These are phyloP conservation scores for Vulpes ferrilata DNA, from an alignment of 2,113 vertebrate genomes.

Conservation along the genomic window DNA sequence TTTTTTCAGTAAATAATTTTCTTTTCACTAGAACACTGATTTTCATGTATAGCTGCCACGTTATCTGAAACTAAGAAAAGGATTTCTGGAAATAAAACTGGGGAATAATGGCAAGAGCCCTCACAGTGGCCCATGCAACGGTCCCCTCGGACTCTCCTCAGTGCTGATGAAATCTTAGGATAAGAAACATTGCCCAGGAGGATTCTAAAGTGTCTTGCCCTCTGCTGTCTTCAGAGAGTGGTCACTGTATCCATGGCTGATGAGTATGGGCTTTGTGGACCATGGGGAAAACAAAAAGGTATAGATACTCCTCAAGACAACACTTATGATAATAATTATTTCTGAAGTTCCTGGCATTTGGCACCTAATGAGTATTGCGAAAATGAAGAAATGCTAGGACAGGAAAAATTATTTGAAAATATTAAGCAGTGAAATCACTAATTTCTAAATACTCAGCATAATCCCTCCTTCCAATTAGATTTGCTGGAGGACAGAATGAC, in stretches of 20 bases:
- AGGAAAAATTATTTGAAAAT: constrained; percentile 53
- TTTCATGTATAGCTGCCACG: neutral
- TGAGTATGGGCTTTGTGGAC: neutral
- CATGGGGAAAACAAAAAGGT: neutral
- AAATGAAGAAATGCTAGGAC: neutral
- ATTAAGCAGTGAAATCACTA: constrained; percentile 16
- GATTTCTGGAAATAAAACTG: neutral
- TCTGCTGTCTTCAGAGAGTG: neutral
- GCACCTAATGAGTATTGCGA: neutral
- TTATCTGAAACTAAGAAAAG: no score
- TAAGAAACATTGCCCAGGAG: neutral
- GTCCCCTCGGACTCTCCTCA: neutral
- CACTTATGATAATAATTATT: neutral
- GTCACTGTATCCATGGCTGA: neutral
- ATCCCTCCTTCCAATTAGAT: neutral
- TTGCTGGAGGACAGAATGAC: neutral
- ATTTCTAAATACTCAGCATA: neutral
- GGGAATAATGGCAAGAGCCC: neutral
- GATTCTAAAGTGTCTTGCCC: neutral
- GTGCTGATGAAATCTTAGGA: neutral
- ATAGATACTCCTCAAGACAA: constrained; percentile 14
- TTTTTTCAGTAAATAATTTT: neutral
- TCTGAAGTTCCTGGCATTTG: neutral
- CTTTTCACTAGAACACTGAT: neutral
- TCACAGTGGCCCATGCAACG: neutral